These are phyloP conservation scores for Polylopha cassiicola DNA, from an alignment of 2,888 invertebrate genomes.

Conservation along the genomic window DNA sequence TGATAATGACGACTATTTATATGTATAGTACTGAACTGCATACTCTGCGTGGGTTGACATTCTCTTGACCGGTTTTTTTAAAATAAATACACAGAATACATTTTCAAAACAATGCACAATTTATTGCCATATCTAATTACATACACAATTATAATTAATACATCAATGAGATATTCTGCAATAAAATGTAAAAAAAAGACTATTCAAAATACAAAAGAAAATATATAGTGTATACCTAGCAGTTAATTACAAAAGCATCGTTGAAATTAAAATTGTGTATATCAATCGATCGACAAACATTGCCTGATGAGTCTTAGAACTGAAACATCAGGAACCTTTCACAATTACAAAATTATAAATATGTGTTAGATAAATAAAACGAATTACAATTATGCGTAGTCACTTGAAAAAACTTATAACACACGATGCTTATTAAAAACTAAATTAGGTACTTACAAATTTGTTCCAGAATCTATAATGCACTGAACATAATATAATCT, in stretches of 20 bases:
- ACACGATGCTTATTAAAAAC: slow-evolving; percentile 40
- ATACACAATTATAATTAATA: slow-evolving; percentile 72
- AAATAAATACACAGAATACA: slow-evolving; percentile 11
- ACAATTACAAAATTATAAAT: slow-evolving; percentile 41
- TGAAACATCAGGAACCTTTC: slow-evolving; percentile 49
- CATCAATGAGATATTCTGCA: slow-evolving; percentile 42
- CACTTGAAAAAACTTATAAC: slow-evolving; percentile 42
- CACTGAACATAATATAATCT: no score
- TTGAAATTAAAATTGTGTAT: slow-evolving; percentile 70
- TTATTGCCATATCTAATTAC: slow-evolving; percentile 70
- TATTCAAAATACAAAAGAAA: slow-evolving; percentile 12
- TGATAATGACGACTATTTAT: no score
- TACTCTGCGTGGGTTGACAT: no score
- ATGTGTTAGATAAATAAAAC: slow-evolving; percentile 56
- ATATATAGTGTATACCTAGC: slow-evolving; percentile 12
- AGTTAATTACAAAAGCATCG: slow-evolving; percentile 31
- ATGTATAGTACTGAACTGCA: no score
- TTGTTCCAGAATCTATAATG: slow-evolving; percentile 20
- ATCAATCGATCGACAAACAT: slow-evolving; percentile 52
- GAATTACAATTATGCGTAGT: slow-evolving; percentile 60
- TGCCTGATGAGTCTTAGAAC: slow-evolving; percentile 63
- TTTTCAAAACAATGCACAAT: slow-evolving; percentile 58
- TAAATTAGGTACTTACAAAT: slow-evolving; percentile 35
- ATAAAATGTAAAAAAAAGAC: slow-evolving; percentile 20
- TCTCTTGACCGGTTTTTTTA: no score